Percentiles rank a stretch among this genome's conserved stretches.
Evolutionary conservation across 2,888 invertebrate species (phyloP).

Genomic region (Nomada ferruginata): DNA sequence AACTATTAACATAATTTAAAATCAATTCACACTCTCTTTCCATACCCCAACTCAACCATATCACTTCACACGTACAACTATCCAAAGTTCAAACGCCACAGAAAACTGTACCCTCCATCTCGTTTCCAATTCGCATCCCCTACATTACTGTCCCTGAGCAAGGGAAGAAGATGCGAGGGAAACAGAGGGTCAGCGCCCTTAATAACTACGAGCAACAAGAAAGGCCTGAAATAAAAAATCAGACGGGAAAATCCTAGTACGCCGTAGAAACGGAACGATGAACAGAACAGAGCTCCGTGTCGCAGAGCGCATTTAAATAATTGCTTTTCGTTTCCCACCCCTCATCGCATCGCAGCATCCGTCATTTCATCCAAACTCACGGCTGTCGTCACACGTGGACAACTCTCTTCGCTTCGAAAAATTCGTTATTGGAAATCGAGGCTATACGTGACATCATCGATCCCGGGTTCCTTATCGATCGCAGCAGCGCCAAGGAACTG

Average conservation of each 20-base stretch:
- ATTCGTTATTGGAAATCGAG: constrained; percentile 69
- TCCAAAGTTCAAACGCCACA: neutral
- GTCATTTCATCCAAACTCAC: neutral
- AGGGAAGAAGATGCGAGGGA: neutral
- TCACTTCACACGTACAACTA: no score
- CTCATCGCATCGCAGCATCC: constrained; percentile 39
- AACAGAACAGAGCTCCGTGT: constrained; percentile 42
- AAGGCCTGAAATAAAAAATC: constrained; percentile 13
- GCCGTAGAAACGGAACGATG: constrained; percentile 20
- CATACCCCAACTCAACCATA: no score
- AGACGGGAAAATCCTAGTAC: neutral
- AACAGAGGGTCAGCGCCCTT: neutral
- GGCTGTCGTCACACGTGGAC: constrained; percentile 7
- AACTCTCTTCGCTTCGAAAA: constrained; percentile 11
- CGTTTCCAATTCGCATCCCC: neutral
- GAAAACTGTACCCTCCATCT: neutral
- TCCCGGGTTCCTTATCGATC: neutral
- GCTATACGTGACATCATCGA: constrained; percentile 56
- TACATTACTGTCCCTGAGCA: neutral
- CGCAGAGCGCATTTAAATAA: constrained; percentile 71
- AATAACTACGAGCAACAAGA: constrained; percentile 4
- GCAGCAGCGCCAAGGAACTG: neutral
- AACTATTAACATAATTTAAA: no score
- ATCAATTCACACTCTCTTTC: no score
- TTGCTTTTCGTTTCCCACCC: constrained; percentile 70